Evolutionary conservation across 2,888 invertebrate species (phyloP), one percentile per base, ranked within the genome.

Genomic region (Eumacrocentrus americanus): DNA sequence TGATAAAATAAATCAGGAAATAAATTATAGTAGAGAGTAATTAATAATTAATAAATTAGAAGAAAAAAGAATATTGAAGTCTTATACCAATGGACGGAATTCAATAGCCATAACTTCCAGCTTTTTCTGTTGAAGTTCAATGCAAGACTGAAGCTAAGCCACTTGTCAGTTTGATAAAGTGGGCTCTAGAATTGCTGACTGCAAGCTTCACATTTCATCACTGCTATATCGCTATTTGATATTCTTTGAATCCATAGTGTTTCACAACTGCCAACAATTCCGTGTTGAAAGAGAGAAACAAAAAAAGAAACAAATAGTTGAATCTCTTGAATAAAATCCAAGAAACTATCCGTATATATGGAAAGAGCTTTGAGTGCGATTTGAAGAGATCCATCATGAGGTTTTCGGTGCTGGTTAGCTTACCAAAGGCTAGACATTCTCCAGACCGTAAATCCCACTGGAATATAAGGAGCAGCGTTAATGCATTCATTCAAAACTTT

Each of bases 391-490:
- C 22, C 34, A 40, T 52, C 52, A 29, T 20, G 7, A 52, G 16
- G 38, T 20, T 52, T 52, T 52, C 14, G 40, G 22, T 44, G 11
- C 23, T 44, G 34, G 18, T 54, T 54, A 44, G 29, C 34, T 18
- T 35, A n/a, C 42, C 44, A 34, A 44, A 44, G 44, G 23, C 44
- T 42, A 54, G 54, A 54, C 54, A 44, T 54, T 18, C 29, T 14
- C 44, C 22, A 54, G 54, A 54, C 54, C 37, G 44, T 54, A 23
- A 54, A 54, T 44, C 54, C 54, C 54, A 34, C 29, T 14, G 23
- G 53, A 29, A 11, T n/a, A 54, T 44, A 54, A 54, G 42, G 38
- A 42, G 44, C 18, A 18, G 29, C 42, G 12, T 54, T 29, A 29
- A 54, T n/a, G 42, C 42, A 54, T 44, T 42, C 53, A 54, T 42